These are phyloP conservation scores for Acrobasis repandana DNA, from an alignment of 2,888 invertebrate species.

Conservation along the genomic window DNA sequence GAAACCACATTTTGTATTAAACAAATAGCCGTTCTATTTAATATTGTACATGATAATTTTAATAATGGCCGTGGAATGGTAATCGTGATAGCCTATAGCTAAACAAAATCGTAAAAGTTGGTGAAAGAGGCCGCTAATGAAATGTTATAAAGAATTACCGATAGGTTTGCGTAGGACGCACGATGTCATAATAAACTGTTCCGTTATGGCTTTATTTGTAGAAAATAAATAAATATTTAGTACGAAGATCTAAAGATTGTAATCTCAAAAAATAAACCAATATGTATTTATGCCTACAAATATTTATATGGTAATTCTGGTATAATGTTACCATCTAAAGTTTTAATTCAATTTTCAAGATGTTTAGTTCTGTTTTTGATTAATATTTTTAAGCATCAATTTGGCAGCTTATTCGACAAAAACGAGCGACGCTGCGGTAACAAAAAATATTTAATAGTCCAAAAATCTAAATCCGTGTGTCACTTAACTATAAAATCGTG, in stretches of 20 bases:
- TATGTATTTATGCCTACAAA: too few species aligned
- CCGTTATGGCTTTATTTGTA: slow-evolving; percentile 51
- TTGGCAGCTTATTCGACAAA: too few species aligned
- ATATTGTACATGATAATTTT: slow-evolving; percentile 33
- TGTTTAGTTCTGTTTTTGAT: too few species aligned
- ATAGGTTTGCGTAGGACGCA: slow-evolving; percentile 57
- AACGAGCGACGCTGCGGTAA: too few species aligned
- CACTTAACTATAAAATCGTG: too few species aligned
- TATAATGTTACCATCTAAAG: too few species aligned
- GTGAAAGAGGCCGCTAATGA: slow-evolving; percentile 46
- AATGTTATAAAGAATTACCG: slow-evolving; percentile 51
- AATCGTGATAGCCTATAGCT: slow-evolving; percentile 64
- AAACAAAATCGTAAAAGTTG: slow-evolving; percentile 58
- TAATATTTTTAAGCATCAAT: too few species aligned
- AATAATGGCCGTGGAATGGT: slow-evolving; percentile 46
- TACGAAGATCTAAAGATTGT: slow-evolving; percentile 19
- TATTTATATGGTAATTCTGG: too few species aligned
- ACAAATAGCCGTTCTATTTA: slow-evolving; percentile 15
- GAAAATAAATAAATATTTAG: slow-evolving; percentile 44
- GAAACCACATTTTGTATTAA: slow-evolving; percentile 12
- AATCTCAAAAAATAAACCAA: slow-evolving; percentile 2
- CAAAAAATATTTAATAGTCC: too few species aligned
- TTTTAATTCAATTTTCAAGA: too few species aligned
- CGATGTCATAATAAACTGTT: slow-evolving; percentile 57
- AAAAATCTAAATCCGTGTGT: too few species aligned